Base-by-base conservation (phyloP, 2,888 invertebrate genomes). In the Pterostichus madidus region DNA sequence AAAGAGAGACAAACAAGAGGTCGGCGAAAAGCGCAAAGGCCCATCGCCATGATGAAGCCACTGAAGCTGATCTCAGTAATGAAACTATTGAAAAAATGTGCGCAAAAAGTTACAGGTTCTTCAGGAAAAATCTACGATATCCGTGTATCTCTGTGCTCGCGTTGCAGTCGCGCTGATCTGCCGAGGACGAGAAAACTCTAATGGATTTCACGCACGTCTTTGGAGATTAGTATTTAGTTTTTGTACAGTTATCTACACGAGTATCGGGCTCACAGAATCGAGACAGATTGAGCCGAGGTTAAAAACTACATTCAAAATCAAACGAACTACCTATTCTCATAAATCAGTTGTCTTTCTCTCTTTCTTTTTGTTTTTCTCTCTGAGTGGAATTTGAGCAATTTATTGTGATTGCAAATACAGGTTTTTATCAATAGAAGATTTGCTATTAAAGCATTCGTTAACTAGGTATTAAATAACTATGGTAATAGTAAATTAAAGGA, bases 181-280 rank as follows among this genome's bases (percentile, higher is more conserved):
- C 39, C 8, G 7, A 39, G 35, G 35, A 35, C 8, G 7, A 39
- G 35, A 13, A 35, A 64, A 64, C 68, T 71, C 68, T 71, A 71
- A 71, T 71, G 68, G 68, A 71, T 71, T 71, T 71, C 68, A 71
- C 44, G 68, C 68, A 71, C 68, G 68, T 71, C 68, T 39, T 71
- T 17, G 17, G 46, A 71, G 68, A 71, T 71, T 71, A 71, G 68
- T 71, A 71, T 71, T 71, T 71, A 44, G 68, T 71, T 71, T 71
- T 71, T 71, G 68, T 71, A 39, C 17, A 39, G 44, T 6, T 71
- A 71, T 71, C 68, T 17, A 15, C 39, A 17, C 56, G 56, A 56
- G 56, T 56, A 56, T 56, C 56, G 17, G 46, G 17, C 35, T 32
- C 32, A 13, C 39, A 7, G 39, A 68, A 39, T 71, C 17, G 15